Evolutionary conservation across 2,797 vertebrate genomes (phyloP).

Genomic region (Lepilemur septentrionalis): DNA sequence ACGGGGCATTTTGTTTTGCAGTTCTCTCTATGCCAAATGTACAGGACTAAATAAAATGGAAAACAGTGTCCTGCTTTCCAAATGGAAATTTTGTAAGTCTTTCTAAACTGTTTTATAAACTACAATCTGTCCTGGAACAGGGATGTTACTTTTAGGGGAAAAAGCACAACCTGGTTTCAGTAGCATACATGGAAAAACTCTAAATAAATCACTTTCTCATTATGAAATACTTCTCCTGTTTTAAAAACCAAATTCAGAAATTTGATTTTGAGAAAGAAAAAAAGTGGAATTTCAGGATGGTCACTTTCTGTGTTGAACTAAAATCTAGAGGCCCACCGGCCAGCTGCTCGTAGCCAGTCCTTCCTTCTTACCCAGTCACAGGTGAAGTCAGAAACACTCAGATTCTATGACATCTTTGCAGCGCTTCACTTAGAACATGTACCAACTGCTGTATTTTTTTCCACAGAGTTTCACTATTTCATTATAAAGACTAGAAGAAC

Average conservation of each 20-base stretch:
- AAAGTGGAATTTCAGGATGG: background rate
- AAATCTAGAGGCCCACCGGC: background rate
- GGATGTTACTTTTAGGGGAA: background rate
- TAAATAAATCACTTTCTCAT: constrained; percentile 26
- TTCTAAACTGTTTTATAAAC: background rate
- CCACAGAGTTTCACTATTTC: constrained; percentile 63
- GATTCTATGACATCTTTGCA: background rate
- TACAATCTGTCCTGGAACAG: background rate
- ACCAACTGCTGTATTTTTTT: constrained; percentile 4
- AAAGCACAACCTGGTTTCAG: background rate
- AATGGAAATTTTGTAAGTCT: background rate
- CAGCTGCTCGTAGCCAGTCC: background rate
- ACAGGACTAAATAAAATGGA: background rate
- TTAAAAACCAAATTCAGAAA: constrained; percentile 28
- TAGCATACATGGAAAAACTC: background rate
- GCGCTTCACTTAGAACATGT: background rate
- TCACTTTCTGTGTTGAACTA: background rate
- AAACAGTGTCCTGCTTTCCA: background rate
- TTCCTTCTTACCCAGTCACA: background rate
- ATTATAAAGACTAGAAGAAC: constrained; percentile 60
- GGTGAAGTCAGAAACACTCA: constrained; percentile 16
- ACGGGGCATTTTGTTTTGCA: background rate
- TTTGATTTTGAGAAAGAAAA: background rate
- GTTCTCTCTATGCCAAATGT: background rate
- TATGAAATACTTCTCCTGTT: background rate